phyloP scores from a whole-genome alignment of 2,888 invertebrate genomes.

The Agrotis clavis region DNA sequence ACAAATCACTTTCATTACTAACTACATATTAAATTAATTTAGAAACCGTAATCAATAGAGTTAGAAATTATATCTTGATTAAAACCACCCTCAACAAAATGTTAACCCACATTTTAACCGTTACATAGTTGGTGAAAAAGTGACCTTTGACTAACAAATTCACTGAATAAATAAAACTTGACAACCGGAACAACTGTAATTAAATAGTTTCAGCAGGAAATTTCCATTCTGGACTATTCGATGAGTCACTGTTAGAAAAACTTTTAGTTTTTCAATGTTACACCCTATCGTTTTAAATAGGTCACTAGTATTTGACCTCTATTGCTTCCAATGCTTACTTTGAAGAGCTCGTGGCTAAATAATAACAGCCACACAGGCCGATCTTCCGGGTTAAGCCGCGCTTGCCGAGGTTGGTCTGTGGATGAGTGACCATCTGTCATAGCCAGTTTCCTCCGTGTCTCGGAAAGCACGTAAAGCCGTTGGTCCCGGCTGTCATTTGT shows the following conservation, averaged over 20 bases:
- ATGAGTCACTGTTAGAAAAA: conserved; percentile 34
- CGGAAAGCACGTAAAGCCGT: too few relatives aligned
- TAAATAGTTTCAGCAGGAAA: conserved; percentile 30
- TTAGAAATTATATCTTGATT: not conserved
- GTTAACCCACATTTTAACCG: not conserved
- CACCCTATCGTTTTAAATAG: conserved; percentile 12
- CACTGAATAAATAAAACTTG: conserved; percentile 25
- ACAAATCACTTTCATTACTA: too few relatives aligned
- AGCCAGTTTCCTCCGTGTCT: too few relatives aligned
- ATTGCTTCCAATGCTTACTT: too few relatives aligned
- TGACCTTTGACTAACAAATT: conserved; percentile 13
- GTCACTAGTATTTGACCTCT: not conserved
- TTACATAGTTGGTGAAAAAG: not conserved
- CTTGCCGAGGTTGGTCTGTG: too few relatives aligned
- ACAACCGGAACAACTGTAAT: not conserved
- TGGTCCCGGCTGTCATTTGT: too few relatives aligned
- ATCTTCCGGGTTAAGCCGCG: too few relatives aligned
- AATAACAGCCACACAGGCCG: too few relatives aligned
- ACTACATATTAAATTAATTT: too few relatives aligned
- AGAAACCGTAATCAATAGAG: not conserved
- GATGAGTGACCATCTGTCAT: too few relatives aligned
- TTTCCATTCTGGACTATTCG: conserved; percentile 2
- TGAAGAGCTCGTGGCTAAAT: too few relatives aligned
- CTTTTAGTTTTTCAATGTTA: conserved; percentile 11
- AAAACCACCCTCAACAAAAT: not conserved